Conservation (phyloP, 2,113 vertebrate genomes). For the Tachysurus fulvidraco region DNA sequence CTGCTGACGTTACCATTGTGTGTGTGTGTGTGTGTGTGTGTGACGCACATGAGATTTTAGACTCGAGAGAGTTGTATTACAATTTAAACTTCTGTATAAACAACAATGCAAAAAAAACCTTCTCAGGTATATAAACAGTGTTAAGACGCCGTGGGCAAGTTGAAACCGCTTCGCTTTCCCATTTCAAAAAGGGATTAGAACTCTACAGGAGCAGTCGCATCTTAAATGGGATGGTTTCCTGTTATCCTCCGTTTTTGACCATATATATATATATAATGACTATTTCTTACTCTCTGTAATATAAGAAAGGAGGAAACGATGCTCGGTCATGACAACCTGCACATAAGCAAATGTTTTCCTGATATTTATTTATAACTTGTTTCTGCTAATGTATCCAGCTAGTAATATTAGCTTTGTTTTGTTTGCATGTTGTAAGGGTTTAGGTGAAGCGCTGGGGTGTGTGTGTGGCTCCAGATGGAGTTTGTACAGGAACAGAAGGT, state of each 20-base stretch:
- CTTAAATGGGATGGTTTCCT: background rate
- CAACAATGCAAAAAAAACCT: conserved; percentile 28
- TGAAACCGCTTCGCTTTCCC: conserved; percentile 4
- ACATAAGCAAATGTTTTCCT: conserved; percentile 16
- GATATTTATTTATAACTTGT: background rate
- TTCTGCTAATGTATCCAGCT: conserved; percentile 18
- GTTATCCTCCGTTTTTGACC: background rate
- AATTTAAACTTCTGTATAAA: background rate
- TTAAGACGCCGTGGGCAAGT: conserved; percentile 10
- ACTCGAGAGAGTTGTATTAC: background rate
- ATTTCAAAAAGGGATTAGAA: conserved; percentile 33
- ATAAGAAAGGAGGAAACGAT: background rate
- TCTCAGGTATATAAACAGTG: conserved; percentile 52
- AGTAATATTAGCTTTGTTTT: conserved; percentile 17
- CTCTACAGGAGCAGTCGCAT: background rate
- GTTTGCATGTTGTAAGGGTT: conserved; percentile 10
- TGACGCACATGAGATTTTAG: background rate
- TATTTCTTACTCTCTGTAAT: background rate
- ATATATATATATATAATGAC: background rate
- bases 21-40: no score
- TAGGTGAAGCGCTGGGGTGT: background rate
- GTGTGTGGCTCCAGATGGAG: conserved; percentile 19
- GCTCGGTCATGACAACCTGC: conserved; percentile 51
- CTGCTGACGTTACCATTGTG: background rate
- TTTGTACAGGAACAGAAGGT: background rate